phyloP scores from a whole-genome alignment of 2,113 vertebrate genomes.

The Sceloporus tristichus region DNA sequence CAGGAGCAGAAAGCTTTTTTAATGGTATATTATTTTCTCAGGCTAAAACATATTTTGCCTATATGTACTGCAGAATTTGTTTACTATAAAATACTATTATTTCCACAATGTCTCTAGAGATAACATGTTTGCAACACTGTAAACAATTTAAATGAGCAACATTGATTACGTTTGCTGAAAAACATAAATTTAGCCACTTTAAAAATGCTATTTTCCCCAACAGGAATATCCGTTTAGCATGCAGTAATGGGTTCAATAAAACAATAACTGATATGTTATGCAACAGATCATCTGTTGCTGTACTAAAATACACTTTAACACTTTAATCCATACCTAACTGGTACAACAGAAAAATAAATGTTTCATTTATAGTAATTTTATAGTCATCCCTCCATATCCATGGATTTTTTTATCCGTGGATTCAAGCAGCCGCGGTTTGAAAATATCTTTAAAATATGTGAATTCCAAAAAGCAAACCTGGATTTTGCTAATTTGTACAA shows the following conservation, averaged over 20 bases:
- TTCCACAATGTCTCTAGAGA: slow-evolving; percentile 61
- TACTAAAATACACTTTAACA: slow-evolving; percentile 70
- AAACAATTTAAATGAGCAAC: slow-evolving; percentile 56
- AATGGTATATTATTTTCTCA: slow-evolving; percentile 24
- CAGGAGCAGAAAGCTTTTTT: slow-evolving; percentile 24
- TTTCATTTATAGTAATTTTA: slow-evolving; percentile 62
- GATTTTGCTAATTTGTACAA: no score
- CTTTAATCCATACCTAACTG: slow-evolving; percentile 63
- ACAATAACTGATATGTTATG: slow-evolving; percentile 71
- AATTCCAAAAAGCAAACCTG: no score
- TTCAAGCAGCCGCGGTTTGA: no score
- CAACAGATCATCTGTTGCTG: slow-evolving; percentile 71
- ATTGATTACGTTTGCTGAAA: slow-evolving; percentile 58
- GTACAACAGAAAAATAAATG: slow-evolving; percentile 72
- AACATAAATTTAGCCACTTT: slow-evolving; percentile 63
- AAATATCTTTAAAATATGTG: no score
- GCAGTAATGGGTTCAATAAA: slow-evolving; percentile 70
- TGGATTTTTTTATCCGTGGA: no score
- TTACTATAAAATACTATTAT: slow-evolving; percentile 36
- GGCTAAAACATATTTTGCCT: slow-evolving; percentile 48
- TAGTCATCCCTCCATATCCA: no score
- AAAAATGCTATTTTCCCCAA: slow-evolving; percentile 66
- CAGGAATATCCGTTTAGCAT: slow-evolving; percentile 68
- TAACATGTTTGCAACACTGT: slow-evolving; percentile 60
- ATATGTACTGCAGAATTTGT: slow-evolving; percentile 5